Evolutionary conservation across 2,113 vertebrate species (phyloP), one percentile per base, ranked within the genome.

Genomic region (Pholis gunnellus): DNA sequence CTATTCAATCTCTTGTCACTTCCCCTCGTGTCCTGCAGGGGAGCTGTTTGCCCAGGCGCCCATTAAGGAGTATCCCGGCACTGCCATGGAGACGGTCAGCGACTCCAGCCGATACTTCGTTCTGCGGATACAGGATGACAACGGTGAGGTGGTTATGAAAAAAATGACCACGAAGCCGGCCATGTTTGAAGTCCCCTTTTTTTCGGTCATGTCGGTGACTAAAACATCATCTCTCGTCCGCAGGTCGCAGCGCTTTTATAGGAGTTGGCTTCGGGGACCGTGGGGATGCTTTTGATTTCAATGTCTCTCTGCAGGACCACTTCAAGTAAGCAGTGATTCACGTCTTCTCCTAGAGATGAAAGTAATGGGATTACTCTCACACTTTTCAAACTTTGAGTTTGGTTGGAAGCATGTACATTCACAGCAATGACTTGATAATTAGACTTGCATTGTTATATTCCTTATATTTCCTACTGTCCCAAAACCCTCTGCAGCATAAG

Each of bases 211-310:
- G 68, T 0, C n/a, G 9, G 40, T 61, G 9, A 10, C 8, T 38
- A 2, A 8, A 31, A 31, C 6, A 0, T 52, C 9, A 0, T 17
- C 2, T 69, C 5, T 10, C 20, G 27, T 42, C 40, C 86, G 34
- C 92, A 99, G 98, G 98, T 70, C 97, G 97, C 67, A 98, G 97
- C 38, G 98, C 98, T 22, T 99, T 99, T 88, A 99, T 99, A 65
- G 98, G 98, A 63, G 96, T 99, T 44, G 98, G 98, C 70, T 99
- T 99, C 69, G 94, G 95, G 5, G 98, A 99, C 92, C 92, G 98
- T 76, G 98, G 97, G 13, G 98, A 99, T 82, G 96, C 98, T 17
- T 99, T 99, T 73, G 98, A 99, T 90, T 99, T 99, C 90, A 99
- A 99, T 22, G 98, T 99, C 69, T 93, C 98, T 70, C 92, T 99